Conservation (phyloP, 2,888 invertebrate genomes). For the Ptychoptera contaminata region DNA sequence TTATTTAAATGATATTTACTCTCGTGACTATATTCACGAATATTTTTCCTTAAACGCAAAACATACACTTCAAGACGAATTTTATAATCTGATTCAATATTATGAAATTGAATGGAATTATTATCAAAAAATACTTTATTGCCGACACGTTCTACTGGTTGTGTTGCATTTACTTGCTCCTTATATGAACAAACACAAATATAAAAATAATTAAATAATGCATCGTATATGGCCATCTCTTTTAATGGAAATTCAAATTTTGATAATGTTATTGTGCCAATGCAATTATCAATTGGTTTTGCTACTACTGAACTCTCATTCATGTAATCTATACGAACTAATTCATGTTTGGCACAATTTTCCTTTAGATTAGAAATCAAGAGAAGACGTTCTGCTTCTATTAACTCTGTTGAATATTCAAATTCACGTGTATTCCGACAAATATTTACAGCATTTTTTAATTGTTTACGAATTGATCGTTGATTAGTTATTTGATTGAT, state of each 20-base stretch:
- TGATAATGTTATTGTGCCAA: slow-evolving; percentile 17
- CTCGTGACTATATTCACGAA: slow-evolving; percentile 19
- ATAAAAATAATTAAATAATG: slow-evolving; percentile 28
- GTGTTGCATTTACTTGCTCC: slow-evolving; percentile 24
- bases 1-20: slow-evolving; percentile 21
- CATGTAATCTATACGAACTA: slow-evolving; percentile 7
- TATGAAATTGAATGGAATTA: slow-evolving; percentile 24
- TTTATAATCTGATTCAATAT: slow-evolving; percentile 25
- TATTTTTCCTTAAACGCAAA: slow-evolving; percentile 26
- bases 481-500: slow-evolving; percentile 12
- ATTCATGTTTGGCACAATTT: slow-evolving; percentile 5
- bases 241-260: slow-evolving; percentile 22
- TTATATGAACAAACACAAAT: slow-evolving; percentile 25
- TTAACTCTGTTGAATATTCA: slow-evolving; percentile 31
- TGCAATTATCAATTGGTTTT: slow-evolving; percentile 1
- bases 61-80: slow-evolving; percentile 33
- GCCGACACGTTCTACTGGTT: slow-evolving; percentile 23
- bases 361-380: slow-evolving; percentile 25
- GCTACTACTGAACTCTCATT: background rate
- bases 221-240: slow-evolving; percentile 20
- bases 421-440: slow-evolving; percentile 33
- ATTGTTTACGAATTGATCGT: slow-evolving; percentile 22
- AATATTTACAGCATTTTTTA: slow-evolving; percentile 31
- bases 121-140: slow-evolving; percentile 22
- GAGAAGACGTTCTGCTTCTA: slow-evolving; percentile 35